phyloP scores from a whole-genome alignment of 2,888 invertebrate genomes.

The Acleris emargana region DNA sequence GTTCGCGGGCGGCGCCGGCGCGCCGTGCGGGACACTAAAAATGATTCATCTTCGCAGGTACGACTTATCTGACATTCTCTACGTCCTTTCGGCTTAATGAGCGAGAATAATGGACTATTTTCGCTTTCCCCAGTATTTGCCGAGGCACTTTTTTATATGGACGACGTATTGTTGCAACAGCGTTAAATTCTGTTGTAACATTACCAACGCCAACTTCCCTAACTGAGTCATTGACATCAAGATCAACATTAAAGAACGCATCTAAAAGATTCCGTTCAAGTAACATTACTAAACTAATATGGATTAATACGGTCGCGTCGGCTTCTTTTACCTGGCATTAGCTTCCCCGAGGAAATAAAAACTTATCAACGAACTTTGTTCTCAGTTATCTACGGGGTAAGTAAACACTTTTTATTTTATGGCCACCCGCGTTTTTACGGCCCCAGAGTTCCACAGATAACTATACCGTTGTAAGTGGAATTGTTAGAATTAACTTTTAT shows the following conservation, averaged over 20 bases:
- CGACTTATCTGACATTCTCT: conserved; percentile 61
- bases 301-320: conserved; percentile 46
- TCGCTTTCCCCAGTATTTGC: conserved; percentile 42
- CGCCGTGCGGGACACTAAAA: conserved; percentile 64
- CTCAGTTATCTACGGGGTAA: conserved; percentile 73
- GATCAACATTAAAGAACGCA: conserved; percentile 36
- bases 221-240: conserved; percentile 19
- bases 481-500: conserved; percentile 47
- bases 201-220: neutral
- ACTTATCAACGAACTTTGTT: conserved; percentile 80
- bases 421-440: conserved; percentile 70
- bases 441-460: conserved; percentile 45
- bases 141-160: conserved; percentile 20
- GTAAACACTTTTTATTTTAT: conserved; percentile 82
- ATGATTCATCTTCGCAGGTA: conserved; percentile 69
- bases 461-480: conserved; percentile 41
- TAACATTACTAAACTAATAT: conserved; percentile 46
- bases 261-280: conserved; percentile 34
- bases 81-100: conserved; percentile 69
- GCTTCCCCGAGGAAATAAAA: conserved; percentile 74
- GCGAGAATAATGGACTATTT: conserved; percentile 53
- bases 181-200: conserved; percentile 1
- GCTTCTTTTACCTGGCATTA: conserved; percentile 56
- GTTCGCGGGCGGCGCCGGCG: conserved; percentile 60
- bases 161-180: conserved; percentile 6